These are phyloP conservation scores for Arctocebus calabarensis DNA, from an alignment of 2,797 vertebrate species.

Conservation along the genomic window DNA sequence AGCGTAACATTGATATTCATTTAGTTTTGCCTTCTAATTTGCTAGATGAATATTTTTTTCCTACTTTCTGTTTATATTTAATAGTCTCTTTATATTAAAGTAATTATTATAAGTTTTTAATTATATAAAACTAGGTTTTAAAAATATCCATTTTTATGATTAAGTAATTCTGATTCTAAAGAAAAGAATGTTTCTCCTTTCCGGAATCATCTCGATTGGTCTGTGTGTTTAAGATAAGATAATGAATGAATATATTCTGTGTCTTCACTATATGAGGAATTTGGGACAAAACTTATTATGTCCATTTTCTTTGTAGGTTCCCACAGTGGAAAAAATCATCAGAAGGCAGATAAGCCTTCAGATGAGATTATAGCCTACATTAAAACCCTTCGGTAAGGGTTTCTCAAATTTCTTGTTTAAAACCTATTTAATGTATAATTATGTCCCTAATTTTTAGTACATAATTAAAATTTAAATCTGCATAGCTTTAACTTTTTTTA, in stretches of 20 bases:
- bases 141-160: not conserved
- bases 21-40: constrained; percentile 16
- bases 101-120: not conserved
- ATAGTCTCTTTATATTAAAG: constrained; percentile 27
- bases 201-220: not conserved
- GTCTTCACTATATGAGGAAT: constrained; percentile 1
- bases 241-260: constrained; percentile 4
- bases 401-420: constrained; percentile 60
- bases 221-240: not conserved
- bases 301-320: not conserved
- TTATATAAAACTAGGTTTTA: constrained; percentile 2
- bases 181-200: constrained; percentile 13
- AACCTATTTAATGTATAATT: not conserved
- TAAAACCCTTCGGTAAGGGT: not conserved
- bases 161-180: constrained; percentile 30
- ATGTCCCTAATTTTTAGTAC: not conserved
- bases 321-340: not conserved
- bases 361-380: constrained; percentile 13
- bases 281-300: constrained; percentile 47
- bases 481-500: constrained; percentile 35
- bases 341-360: not conserved
- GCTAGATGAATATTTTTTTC: not conserved
- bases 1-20: not conserved
- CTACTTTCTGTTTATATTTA: constrained; percentile 31
- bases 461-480: constrained; percentile 52